Base-by-base conservation (phyloP, 2,888 invertebrate genomes). In the Drosophila differens region DNA sequence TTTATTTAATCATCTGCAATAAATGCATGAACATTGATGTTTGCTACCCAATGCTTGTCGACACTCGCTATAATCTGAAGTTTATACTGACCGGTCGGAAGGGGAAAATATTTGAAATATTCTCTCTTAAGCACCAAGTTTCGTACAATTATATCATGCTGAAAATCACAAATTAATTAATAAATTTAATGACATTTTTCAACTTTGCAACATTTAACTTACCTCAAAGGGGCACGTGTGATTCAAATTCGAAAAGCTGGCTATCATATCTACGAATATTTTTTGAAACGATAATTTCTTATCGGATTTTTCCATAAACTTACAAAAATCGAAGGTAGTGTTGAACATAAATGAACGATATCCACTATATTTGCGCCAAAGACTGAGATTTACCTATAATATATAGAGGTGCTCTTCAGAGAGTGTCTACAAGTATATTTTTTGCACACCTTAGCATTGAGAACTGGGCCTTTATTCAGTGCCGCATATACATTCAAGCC, bases 291-390 rank as follows among this genome's bases (percentile, higher is more conserved):
- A 61, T 30, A 75, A 32, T 49, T 39, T 51, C 0, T 2, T 0
- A 9, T 37, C 22, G 10, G 32, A 1, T 0, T 22, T 58, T 0
- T 33, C 33, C 64, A 74, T 54, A 33, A 57, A 58, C 2, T 57
- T 60, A 19, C 80, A 80, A 19, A 57, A 70, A 30, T 80, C 66
- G 1, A 80, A 35, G 0, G 76, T 76, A 7, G 10, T 16, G 25
- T 80, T 80, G 1, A 58, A 66, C 64, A 81, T 41, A 25, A 81
- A 80, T 12, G 81, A 74, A 12, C 51, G 67, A 64, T 39, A 80
- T 4, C 66, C 77, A 58, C 19, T 74, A 22, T 10, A 74, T 44
- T 59, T 76, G 0, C 76, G 65, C 76, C 69, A 74, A 5, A 80
- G 30, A 28, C 70, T 70, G 1, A 79, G 52, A 35, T 76, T 70